A percentile compares a stretch with the other conserved stretches of the same genome.
Conservation (phyloP, 2,888 invertebrate species). For the Drosophila pseudotalamancana region DNA sequence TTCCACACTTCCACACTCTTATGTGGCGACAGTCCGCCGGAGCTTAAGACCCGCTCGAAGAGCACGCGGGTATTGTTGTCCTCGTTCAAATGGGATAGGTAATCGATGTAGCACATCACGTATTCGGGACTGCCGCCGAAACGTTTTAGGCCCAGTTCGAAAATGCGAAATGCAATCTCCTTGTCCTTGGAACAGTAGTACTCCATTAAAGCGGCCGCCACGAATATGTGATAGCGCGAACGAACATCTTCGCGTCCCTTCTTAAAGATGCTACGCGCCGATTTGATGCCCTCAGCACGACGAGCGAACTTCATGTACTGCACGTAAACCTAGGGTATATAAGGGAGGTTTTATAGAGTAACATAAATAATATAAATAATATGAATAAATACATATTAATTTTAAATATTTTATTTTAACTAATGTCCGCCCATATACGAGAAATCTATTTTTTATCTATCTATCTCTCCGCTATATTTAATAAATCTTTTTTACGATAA, state of each 20-base stretch:
- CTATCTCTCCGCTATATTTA: too few species aligned
- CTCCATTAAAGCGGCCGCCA: slow-evolving; percentile 99
- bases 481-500: too few species aligned
- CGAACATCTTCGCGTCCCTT: slow-evolving; percentile 95
- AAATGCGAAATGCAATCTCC: slow-evolving; percentile 97
- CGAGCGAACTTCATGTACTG: slow-evolving; percentile 99
- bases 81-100: slow-evolving; percentile 98
- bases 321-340: slow-evolving; percentile 91
- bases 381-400: not conserved
- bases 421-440: too few species aligned
- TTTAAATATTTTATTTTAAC: too few species aligned
- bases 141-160: slow-evolving; percentile 98
- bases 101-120: slow-evolving; percentile 97
- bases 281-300: slow-evolving; percentile 98
- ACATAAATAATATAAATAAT: not conserved
- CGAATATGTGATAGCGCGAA: slow-evolving; percentile 96
- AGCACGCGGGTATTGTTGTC: slow-evolving; percentile 99
- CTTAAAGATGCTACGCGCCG: slow-evolving; percentile 97
- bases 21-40: slow-evolving; percentile 95
- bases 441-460: too few species aligned
- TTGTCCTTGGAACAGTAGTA: slow-evolving; percentile 99
- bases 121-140: slow-evolving; percentile 98
- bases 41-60: slow-evolving; percentile 97
- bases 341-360: not conserved
- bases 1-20: slow-evolving; percentile 99